These are phyloP conservation scores for Embiotoca jacksoni DNA, from an alignment of 2,113 vertebrate genomes.

Conservation along the genomic window DNA sequence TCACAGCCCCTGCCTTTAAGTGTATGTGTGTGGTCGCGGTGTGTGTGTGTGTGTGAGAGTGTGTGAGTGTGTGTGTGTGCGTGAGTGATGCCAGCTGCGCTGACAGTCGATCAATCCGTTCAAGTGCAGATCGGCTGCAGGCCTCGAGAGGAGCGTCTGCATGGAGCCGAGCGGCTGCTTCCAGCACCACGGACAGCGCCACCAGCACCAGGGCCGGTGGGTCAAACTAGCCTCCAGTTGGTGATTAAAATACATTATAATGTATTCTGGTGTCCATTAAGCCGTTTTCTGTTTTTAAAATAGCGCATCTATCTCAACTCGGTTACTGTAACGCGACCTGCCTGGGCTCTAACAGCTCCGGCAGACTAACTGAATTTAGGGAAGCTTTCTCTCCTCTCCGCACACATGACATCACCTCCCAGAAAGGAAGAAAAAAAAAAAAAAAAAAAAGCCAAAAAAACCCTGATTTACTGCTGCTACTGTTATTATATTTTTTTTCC, in stretches of 20 bases:
- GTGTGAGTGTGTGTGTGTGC: slow-evolving; percentile 31
- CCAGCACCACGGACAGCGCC: slow-evolving; percentile 80
- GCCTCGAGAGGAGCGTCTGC: slow-evolving; percentile 33
- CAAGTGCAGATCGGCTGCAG: slow-evolving; percentile 66
- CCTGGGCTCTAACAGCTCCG: not conserved
- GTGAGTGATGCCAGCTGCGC: slow-evolving; percentile 62
- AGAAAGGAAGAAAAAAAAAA: not conserved
- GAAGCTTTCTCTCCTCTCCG: slow-evolving; percentile 22
- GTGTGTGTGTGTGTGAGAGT: not conserved
- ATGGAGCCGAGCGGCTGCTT: slow-evolving; percentile 36
- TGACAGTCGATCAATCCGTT: slow-evolving; percentile 80
- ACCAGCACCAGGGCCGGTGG: slow-evolving; percentile 7
- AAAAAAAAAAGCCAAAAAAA: not conserved
- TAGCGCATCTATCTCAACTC: not conserved
- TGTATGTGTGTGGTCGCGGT: not conserved
- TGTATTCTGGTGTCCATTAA: not conserved
- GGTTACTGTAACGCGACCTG: not conserved
- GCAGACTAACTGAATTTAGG: slow-evolving; percentile 35
- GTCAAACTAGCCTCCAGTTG: not conserved
- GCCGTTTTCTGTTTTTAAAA: not conserved
- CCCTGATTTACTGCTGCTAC: not conserved
- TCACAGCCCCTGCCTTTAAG: slow-evolving; percentile 31
- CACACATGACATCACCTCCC: slow-evolving; percentile 62
- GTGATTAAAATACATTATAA: not conserved
- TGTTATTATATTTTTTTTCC: not conserved